These are phyloP conservation scores for Acrobasis consociella DNA, from an alignment of 2,888 invertebrate species.

Conservation along the genomic window DNA sequence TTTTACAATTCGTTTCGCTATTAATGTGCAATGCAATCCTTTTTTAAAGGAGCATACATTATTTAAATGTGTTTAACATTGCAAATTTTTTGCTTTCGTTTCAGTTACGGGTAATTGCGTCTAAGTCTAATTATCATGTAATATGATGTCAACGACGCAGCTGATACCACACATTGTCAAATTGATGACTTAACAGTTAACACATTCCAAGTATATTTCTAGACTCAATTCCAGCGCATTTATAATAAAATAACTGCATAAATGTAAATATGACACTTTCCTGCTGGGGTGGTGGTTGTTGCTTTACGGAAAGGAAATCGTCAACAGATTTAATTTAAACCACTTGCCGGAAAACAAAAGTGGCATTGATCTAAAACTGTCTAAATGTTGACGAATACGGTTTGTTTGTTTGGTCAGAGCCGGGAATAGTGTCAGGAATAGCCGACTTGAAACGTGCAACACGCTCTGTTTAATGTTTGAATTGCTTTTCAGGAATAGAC, in stretches of 20 bases:
- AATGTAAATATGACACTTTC: too few species aligned
- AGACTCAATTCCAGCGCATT: too few species aligned
- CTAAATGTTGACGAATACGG: constrained; percentile 20
- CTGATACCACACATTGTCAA: constrained; percentile 37
- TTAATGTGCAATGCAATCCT: too few species aligned
- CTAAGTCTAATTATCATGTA: constrained; percentile 31
- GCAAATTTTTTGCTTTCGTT: constrained; percentile 8
- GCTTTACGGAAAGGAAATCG: background rate
- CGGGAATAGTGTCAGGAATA: constrained; percentile 16
- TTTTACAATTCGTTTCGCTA: too few species aligned
- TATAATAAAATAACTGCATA: too few species aligned
- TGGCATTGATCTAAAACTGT: constrained; percentile 14
- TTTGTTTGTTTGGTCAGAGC: constrained; percentile 19
- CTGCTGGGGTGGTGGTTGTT: too few species aligned
- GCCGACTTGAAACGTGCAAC: constrained; percentile 6
- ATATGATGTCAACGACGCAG: constrained; percentile 35
- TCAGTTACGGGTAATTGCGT: constrained; percentile 4
- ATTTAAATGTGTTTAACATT: background rate
- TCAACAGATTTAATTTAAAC: constrained; percentile 5
- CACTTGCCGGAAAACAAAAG: constrained; percentile 19
- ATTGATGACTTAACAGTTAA: constrained; percentile 38
- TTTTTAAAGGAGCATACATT: too few species aligned
- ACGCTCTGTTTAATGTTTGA: constrained; percentile 15
- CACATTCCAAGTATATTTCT: constrained; percentile 45
- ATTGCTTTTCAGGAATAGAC: constrained; percentile 8